These are phyloP conservation scores for Lepus oiostolus DNA, from an alignment of 2,797 vertebrate species.

Conservation along the genomic window DNA sequence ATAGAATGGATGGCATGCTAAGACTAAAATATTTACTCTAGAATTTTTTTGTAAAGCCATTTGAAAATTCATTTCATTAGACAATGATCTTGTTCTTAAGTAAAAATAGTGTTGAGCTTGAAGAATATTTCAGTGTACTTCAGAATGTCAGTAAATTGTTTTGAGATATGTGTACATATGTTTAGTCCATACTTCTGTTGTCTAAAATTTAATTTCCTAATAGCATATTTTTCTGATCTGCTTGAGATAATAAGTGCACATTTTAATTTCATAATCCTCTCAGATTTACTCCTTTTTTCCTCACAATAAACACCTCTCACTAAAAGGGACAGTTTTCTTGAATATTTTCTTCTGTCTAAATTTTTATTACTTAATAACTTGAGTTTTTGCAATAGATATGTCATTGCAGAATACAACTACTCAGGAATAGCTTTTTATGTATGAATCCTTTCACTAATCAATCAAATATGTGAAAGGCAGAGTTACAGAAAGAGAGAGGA, in stretches of 20 bases:
- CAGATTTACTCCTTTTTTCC: neutral
- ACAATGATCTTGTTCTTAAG: slow-evolving; percentile 51
- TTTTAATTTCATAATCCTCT: neutral
- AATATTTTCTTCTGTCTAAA: neutral
- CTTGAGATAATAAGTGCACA: neutral
- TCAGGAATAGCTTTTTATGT: neutral
- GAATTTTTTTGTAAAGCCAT: slow-evolving; percentile 16
- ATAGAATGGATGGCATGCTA: slow-evolving; percentile 45
- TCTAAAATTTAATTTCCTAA: slow-evolving; percentile 15
- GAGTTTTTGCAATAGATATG: neutral
- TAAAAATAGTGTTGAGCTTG: slow-evolving; percentile 40
- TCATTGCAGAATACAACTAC: neutral
- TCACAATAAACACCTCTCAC: neutral
- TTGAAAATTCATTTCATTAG: slow-evolving; percentile 38
- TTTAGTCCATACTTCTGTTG: neutral
- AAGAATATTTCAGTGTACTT: slow-evolving; percentile 34
- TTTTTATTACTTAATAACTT: slow-evolving; percentile 50
- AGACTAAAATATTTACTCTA: slow-evolving; percentile 25
- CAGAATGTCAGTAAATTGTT: slow-evolving; percentile 40
- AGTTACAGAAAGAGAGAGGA: too few species aligned
- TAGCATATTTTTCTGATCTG: slow-evolving; percentile 7
- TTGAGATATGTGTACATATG: neutral
- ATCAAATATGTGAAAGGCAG: neutral
- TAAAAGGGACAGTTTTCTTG: slow-evolving; percentile 38
- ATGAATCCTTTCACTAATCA: neutral